Evolutionary conservation across 2,797 vertebrate species (phyloP), one percentile per base, ranked within the genome.

Genomic region (Sebastes iracundus): DNA sequence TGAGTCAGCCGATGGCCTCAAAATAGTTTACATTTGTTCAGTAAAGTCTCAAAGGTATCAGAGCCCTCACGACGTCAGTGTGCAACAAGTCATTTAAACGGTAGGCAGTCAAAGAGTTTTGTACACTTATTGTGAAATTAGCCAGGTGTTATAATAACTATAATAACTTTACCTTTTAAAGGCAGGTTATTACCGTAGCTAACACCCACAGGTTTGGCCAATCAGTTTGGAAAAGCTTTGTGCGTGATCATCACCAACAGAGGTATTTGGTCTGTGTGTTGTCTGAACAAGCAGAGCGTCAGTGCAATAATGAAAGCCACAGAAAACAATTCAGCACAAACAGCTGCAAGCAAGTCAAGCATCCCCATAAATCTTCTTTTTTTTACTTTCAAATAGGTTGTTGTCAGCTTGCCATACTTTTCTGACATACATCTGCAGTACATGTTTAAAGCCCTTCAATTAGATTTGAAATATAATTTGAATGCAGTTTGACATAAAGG

Each of bases 251-350:
- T 46, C 23, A 60, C 71, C 69, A 28, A 58, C 53, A 42, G 4
- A 75, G 25, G 53, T 62, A 72, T 77, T 33, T 68, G 28, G 38
- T 74, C 18, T 42, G 58, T 23, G 67, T 70, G 73, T 20, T 80
- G 81, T 22, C 84, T 65, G 60, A 82, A 86, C 87, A 88, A 42
- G 82, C 64, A 75, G n/a, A 56, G 7, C 56, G 13, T 49, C 9
- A 0, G 22, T 22, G 14, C 5, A 42, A 64, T 25, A 23, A 68
- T 30, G 9, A 55, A 55, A 75, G 18, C 32, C 20, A 33, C 18
- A 1, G 33, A 78, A 53, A 42, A 32, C 12, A 30, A 35, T 6
- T 60, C 32, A 25, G 27, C 7, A 22, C 6, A 33, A 38, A 56
- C 33, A 65, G 68, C 72, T 53, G 60, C 32, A 6, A 18, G 35